These are phyloP conservation scores for Adrianichthys oophorus DNA, from an alignment of 2,797 vertebrate genomes.

Conservation along the genomic window DNA sequence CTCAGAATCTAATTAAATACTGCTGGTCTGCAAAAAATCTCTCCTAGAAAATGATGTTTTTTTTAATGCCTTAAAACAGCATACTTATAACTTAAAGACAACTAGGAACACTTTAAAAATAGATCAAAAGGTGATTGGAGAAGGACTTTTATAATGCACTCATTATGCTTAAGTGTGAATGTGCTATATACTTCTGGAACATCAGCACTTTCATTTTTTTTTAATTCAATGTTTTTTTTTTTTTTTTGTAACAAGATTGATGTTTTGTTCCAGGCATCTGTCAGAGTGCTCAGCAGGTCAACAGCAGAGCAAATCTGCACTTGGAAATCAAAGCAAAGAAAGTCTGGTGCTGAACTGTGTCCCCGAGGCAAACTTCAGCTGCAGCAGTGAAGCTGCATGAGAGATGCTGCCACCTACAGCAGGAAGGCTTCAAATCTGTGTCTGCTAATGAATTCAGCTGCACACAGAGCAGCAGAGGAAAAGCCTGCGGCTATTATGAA, in stretches of 20 bases:
- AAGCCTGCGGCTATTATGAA: constrained; percentile 63
- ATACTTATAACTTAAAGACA: too few species aligned
- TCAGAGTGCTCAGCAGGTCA: constrained; percentile 33
- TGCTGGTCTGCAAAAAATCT: too few species aligned
- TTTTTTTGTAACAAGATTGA: constrained; percentile 18
- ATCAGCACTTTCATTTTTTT: too few species aligned
- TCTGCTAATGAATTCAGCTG: constrained; percentile 66
- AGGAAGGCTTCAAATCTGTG: constrained; percentile 42
- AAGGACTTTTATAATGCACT: too few species aligned
- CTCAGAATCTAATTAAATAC: too few species aligned
- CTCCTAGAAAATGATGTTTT: too few species aligned
- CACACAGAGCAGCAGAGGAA: constrained; percentile 44
- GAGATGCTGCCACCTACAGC: constrained; percentile 72
- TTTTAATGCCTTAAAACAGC: too few species aligned
- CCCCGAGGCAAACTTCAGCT: constrained; percentile 60
- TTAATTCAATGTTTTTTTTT: too few species aligned
- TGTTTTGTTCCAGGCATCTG: constrained; percentile 28
- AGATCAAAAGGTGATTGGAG: too few species aligned
- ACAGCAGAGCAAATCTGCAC: constrained; percentile 43
- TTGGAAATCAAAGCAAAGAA: constrained; percentile 53
- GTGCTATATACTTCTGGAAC: too few species aligned
- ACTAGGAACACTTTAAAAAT: too few species aligned
- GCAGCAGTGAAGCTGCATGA: constrained; percentile 39
- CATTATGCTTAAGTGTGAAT: too few species aligned
- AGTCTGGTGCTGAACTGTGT: constrained; percentile 44